Evolutionary conservation across 2,797 vertebrate species (phyloP).

Genomic region (Eulemur mongoz): DNA sequence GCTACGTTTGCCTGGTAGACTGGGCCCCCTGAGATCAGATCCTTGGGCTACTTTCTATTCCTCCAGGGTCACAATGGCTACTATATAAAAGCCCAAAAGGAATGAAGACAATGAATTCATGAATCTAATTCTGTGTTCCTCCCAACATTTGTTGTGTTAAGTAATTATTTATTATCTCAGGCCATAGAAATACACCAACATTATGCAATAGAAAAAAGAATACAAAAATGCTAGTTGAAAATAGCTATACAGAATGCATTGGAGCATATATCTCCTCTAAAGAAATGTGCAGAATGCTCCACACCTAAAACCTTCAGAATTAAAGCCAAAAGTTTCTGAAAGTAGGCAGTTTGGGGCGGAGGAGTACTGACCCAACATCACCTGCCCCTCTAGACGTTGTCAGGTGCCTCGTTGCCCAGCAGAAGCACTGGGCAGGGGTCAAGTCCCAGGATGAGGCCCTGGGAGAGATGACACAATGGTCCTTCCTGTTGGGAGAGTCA

Average conservation of each 20-base stretch:
- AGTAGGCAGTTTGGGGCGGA: not conserved
- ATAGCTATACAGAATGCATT: not conserved
- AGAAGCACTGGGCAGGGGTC: not conserved
- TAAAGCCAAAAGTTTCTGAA: not conserved
- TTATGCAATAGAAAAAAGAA: not conserved
- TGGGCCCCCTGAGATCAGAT: not conserved
- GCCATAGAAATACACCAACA: not conserved
- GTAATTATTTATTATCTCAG: not conserved
- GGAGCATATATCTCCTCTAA: not conserved
- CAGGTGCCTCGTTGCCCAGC: rapidly evolving
- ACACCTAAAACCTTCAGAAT: not conserved
- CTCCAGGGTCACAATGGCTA: not conserved
- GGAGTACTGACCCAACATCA: not conserved
- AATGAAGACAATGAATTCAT: not conserved
- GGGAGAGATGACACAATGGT: not conserved
- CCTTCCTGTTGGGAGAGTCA: not conserved
- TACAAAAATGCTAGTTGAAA: not conserved
- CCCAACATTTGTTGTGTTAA: not conserved
- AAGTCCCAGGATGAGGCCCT: not conserved
- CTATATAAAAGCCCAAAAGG: not conserved
- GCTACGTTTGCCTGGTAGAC: not conserved
- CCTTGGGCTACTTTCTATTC: not conserved
- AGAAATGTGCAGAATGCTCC: not conserved
- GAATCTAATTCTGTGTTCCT: not conserved
- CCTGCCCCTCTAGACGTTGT: not conserved